Evolutionary conservation across 30 jellyfish, hydroid and myxozoan species (phyloP).

Genomic region (Cassiopea andromeda): DNA sequence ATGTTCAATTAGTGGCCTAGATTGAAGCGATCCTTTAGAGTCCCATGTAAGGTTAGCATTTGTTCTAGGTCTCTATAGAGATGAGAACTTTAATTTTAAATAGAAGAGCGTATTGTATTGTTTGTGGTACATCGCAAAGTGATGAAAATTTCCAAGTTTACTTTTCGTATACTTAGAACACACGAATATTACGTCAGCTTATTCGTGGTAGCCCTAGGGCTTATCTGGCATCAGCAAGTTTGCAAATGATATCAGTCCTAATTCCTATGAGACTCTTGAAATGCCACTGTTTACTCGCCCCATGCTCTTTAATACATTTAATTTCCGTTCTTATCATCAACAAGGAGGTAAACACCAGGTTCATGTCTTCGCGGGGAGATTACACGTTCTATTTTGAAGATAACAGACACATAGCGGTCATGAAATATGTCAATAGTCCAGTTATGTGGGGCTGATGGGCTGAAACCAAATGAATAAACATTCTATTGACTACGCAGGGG

Average conservation of each 20-base stretch:
- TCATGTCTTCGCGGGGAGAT: background rate
- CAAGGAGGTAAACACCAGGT: background rate
- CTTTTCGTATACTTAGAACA: background rate
- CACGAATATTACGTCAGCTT: background rate
- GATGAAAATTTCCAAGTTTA: background rate
- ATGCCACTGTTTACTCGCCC: background rate
- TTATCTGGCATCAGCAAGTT: background rate
- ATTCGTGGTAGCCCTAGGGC: background rate
- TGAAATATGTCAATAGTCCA: too few relatives aligned
- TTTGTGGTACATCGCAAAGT: background rate
- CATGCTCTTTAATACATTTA: background rate
- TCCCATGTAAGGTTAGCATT: background rate
- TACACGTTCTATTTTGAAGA: too few relatives aligned
- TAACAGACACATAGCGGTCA: too few relatives aligned
- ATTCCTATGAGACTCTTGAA: background rate
- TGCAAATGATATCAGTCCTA: background rate
- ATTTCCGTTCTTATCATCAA: background rate
- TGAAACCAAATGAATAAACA: too few relatives aligned
- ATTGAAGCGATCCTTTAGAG: background rate
- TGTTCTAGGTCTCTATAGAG: background rate
- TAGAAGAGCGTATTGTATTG: background rate
- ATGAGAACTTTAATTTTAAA: background rate
- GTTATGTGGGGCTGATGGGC: too few relatives aligned
- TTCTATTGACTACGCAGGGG: too few relatives aligned
- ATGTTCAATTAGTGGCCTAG: background rate